Percentiles rank a stretch among this genome's conserved stretches.
These are phyloP conservation scores for Ellobius talpinus DNA, from an alignment of 2,113 vertebrate genomes.

Conservation along the genomic window DNA sequence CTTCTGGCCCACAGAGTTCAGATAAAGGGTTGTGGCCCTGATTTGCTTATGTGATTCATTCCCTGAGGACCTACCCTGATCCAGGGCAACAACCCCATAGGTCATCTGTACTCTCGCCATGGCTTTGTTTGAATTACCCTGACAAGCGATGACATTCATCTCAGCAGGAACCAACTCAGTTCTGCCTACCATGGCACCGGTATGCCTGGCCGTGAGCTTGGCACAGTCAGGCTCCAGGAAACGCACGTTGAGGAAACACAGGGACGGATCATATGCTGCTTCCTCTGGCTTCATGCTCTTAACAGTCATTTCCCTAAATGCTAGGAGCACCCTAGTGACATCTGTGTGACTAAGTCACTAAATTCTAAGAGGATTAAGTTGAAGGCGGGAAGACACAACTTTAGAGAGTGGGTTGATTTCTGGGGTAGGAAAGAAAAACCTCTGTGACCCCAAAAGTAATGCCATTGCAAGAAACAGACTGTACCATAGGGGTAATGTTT, in stretches of 20 bases:
- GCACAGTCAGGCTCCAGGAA: neutral
- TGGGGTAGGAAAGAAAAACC: neutral
- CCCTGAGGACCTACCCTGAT: neutral
- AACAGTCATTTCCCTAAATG: neutral
- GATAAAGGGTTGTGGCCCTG: constrained; percentile 15
- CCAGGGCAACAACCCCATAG: neutral
- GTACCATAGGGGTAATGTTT: neutral
- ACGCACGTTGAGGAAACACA: neutral
- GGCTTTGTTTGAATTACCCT: neutral
- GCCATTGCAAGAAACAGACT: neutral
- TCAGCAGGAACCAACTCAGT: neutral
- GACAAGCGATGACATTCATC: constrained; percentile 39
- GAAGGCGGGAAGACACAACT: neutral
- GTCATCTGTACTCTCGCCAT: neutral
- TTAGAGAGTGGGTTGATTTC: constrained; percentile 20
- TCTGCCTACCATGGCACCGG: neutral
- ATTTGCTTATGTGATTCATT: neutral
- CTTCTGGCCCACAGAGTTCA: neutral
- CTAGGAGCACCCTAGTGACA: neutral
- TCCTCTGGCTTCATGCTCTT: constrained; percentile 37
- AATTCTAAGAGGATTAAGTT: neutral
- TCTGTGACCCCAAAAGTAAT: neutral
- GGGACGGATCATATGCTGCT: neutral
- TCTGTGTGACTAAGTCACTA: neutral
- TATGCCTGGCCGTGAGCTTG: neutral